Base-by-base conservation (phyloP, 2,888 invertebrate genomes). In the Thereva unica region DNA sequence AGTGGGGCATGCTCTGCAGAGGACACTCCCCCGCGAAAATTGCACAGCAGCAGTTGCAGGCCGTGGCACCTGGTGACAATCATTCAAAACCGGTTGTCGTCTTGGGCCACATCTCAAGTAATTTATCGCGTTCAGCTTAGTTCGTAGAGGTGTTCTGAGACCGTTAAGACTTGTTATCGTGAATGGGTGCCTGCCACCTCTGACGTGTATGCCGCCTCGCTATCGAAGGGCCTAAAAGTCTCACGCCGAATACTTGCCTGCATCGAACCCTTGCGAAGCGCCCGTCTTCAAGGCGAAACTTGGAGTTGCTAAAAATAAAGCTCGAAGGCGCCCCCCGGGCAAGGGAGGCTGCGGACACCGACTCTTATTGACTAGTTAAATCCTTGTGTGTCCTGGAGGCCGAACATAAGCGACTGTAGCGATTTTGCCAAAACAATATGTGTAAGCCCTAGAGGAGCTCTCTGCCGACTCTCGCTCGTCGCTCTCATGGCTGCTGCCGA, bases 61-160 rank as follows among this genome's bases (percentile, higher is more conserved):
- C 69, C 67, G 64, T 63, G 61, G 64, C 49, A 64, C 49, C 69
- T 71, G 68, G 68, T 70, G 68, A 71, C 71, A 71, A 71, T 73
- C 72, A 71, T 70, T 73, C 71, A 71, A 73, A 73, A 73, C 72
- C 72, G 71, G 72, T 73, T 73, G 70, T 67, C 70, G 70, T 71
- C 71, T 69, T 69, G 70, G 71, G 70, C 70, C 71, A 71, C 70
- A 70, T 70, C 71, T 69, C 65, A 65, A 68, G 59, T 67, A 45
- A 64, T 64, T 55, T 55, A 64, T 64, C 55, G 64, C 55, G 63
- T 35, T 45, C 49, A 38, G 37, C 10, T 49, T 59, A 59, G 59
- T 63, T 63, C 63, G 63, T 34, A 50, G 34, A 40, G 59, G 37
- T 35, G 55, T 68, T 57, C 53, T 64, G 68, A 65, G 64, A 68